These are phyloP conservation scores for Apamea crenata DNA, from an alignment of 2,888 invertebrate genomes.

Conservation along the genomic window DNA sequence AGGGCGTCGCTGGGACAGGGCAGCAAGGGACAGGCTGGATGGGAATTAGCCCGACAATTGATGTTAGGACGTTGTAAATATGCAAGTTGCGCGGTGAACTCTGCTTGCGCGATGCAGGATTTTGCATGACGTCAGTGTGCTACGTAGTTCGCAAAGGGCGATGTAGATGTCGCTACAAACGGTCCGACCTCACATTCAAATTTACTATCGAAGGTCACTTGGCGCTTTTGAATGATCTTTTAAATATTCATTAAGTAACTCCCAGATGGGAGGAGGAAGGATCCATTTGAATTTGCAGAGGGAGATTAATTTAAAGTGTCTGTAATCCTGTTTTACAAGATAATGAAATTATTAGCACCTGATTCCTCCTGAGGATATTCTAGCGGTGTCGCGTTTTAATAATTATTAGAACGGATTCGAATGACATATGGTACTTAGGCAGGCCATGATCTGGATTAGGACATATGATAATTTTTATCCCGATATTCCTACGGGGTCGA, in stretches of 20 bases:
- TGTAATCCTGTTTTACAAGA: neutral
- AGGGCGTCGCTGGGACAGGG: too few species aligned
- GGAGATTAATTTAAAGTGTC: neutral
- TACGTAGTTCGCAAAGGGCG: neutral
- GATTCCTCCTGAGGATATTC: neutral
- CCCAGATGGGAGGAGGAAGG: neutral
- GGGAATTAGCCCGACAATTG: neutral
- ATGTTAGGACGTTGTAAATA: neutral
- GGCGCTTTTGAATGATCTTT: neutral
- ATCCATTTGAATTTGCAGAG: neutral
- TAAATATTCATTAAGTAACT: conserved; percentile 2
- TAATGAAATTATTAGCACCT: conserved; percentile 7
- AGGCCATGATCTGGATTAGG: neutral
- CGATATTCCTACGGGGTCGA: neutral
- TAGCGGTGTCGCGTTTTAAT: neutral
- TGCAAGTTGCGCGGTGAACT: neutral
- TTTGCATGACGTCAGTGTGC: neutral
- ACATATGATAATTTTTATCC: too few species aligned
- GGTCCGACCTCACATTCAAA: neutral
- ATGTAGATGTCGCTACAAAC: neutral
- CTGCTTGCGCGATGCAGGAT: neutral
- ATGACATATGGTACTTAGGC: neutral
- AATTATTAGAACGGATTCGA: neutral
- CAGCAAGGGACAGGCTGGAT: too few species aligned
- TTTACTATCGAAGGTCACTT: neutral